Conservation (phyloP, 2,113 vertebrate species). For the Paralichthys olivaceus region DNA sequence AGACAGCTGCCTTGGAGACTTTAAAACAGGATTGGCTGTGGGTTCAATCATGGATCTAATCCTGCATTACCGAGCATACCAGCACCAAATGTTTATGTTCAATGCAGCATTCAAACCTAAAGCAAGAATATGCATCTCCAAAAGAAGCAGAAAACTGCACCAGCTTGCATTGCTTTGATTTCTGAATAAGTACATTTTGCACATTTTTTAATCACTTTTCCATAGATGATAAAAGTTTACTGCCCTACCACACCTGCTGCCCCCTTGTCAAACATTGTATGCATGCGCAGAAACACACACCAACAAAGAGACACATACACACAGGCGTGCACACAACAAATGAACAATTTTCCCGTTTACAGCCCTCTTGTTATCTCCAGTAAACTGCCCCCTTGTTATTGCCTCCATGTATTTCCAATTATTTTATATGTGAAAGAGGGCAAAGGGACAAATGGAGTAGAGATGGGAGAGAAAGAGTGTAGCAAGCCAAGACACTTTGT, state of each 20-base stretch:
- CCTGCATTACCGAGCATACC: conserved; percentile 30
- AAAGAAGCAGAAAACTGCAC: conserved; percentile 13
- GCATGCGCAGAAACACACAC: conserved; percentile 7
- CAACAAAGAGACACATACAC: neutral
- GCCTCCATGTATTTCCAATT: conserved; percentile 79
- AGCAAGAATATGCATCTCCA: conserved; percentile 10
- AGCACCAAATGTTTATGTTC: conserved; percentile 6
- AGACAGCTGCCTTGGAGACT: conserved; percentile 69
- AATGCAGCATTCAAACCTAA: conserved; percentile 10
- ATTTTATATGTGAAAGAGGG: conserved; percentile 79
- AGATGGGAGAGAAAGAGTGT: conserved; percentile 57
- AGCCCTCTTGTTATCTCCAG: conserved; percentile 66
- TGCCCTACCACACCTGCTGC: conserved; percentile 5
- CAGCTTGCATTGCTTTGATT: conserved; percentile 1
- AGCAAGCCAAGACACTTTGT: conserved; percentile 72
- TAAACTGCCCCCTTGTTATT: conserved; percentile 76
- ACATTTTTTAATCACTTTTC: conserved; percentile 43
- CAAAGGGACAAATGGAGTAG: conserved; percentile 75
- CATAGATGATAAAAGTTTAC: conserved; percentile 44
- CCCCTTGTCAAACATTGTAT: conserved; percentile 24
- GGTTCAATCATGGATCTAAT: conserved; percentile 54
- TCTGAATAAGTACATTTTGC: neutral
- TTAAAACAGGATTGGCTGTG: conserved; percentile 34
- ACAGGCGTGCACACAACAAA: conserved; percentile 39
- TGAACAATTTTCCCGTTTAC: conserved; percentile 66